Base-by-base conservation (phyloP, 2,888 invertebrate species). In the Camponotus fellah region DNA sequence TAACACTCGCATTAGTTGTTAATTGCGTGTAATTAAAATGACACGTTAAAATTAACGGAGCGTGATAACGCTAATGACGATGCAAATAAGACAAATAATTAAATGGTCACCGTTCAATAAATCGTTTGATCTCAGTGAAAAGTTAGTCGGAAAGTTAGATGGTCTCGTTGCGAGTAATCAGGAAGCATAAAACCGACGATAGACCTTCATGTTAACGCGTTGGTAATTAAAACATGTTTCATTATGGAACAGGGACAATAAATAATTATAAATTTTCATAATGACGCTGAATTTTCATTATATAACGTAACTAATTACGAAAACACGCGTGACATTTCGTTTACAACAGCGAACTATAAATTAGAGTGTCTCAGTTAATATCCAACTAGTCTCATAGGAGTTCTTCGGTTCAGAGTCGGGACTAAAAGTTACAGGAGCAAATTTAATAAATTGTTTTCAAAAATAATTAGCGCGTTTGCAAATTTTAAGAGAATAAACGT, bases 241-340 rank as follows among this genome's bases (percentile, higher is more conserved):
- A 34, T 21, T 46, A 58, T 37, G 12, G n/a, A 46, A 71, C 37
- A 80, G 60, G 46, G 40, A 71, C 60, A 71, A 79, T 60, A 69
- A 79, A 79, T 60, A 79, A 71, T 71, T 79, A 46, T 14, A 34
- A 79, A 71, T 80, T 80, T 71, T 71, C 79, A 37, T 46, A 71
- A 80, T 46, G 40, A 26, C 46, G 60, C 60, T 60, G 37, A 80
- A 71, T 80, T 80, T 80, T 69, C 79, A 69, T 79, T 71, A 60
- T 26, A 37, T 46, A 12, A 69, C n/a, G 26, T 26, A 80, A 60
- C 71, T 80, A 80, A 80, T 80, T 80, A 71, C 34, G 32, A 53
- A 46, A 68, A 26, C 53, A 37, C 53, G 43, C 32, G 46, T 71
- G 60, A 60, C 60, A 34, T n/a, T 40, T 69, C 26, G 58, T 40